Conservation (phyloP, 2,888 invertebrate species). For the Cheilosia scutellata region DNA sequence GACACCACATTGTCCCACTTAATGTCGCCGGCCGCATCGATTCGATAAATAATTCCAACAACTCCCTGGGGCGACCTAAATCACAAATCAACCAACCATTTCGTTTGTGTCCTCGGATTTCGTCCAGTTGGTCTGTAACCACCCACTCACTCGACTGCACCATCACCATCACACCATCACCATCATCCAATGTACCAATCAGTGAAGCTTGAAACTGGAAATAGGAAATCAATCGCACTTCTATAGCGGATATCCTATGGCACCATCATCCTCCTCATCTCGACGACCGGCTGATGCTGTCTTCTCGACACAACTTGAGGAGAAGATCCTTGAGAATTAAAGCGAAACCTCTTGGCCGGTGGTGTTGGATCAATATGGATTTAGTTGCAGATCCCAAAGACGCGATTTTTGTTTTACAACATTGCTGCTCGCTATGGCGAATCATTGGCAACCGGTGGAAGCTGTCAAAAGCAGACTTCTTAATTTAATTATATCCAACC, state of each 20-base stretch:
- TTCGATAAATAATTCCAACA: slow-evolving; percentile 73
- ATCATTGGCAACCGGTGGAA: slow-evolving; percentile 60
- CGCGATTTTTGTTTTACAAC: slow-evolving; percentile 49
- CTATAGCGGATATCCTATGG: slow-evolving; percentile 65
- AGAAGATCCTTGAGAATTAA: slow-evolving; percentile 61
- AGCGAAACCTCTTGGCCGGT: slow-evolving; percentile 41
- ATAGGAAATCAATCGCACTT: slow-evolving; percentile 75
- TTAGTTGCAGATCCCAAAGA: slow-evolving; percentile 5
- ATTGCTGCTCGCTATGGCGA: slow-evolving; percentile 21
- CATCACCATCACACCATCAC: neutral
- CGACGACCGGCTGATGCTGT: slow-evolving; percentile 1
- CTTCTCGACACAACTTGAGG: slow-evolving; percentile 28
- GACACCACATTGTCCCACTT: slow-evolving; percentile 70
- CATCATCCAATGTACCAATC: slow-evolving; percentile 47
- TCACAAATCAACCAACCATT: slow-evolving; percentile 73
- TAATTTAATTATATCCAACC: slow-evolving; percentile 73
- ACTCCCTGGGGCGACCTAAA: slow-evolving; percentile 71
- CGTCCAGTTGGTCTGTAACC: slow-evolving; percentile 28
- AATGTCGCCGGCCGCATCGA: slow-evolving; percentile 63
- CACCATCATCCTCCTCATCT: slow-evolving; percentile 29
- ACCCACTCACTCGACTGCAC: neutral
- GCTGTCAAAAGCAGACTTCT: slow-evolving; percentile 72
- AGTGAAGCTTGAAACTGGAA: slow-evolving; percentile 73
- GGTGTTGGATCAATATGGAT: slow-evolving; percentile 41
- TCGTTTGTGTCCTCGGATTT: slow-evolving; percentile 41